Evolutionary conservation across 2,797 vertebrate genomes (phyloP), one percentile per base, ranked within the genome.

Genomic region (Acipenser oxyrinchus): DNA sequence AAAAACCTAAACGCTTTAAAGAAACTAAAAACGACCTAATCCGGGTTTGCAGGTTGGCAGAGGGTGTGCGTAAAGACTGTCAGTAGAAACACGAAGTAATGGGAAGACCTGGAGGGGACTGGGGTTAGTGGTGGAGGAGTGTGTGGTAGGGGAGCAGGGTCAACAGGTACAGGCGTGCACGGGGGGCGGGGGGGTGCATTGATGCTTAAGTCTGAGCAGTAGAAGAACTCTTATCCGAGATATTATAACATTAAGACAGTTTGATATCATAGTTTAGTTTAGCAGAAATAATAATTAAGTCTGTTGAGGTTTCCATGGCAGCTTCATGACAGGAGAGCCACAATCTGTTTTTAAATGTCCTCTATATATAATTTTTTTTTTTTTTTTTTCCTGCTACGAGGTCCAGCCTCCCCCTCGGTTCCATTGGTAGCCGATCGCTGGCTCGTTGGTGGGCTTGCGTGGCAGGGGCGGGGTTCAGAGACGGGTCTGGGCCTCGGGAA

Each of bases 401-500:
- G 78, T 79, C 78, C 76, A 77, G 76, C 77, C 77, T 76, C 67
- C 71, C 66, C 76, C 71, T 73, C 62, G 69, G 71, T 12, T 58
- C 58, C 61, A 63, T 49, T 5, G 48, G 23, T 7, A 55, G 51
- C 10, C 9, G 60, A 65, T 37, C 23, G 23, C 23, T 37, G 23
- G 23, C 23, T 37, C 23, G 23, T 37, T 37, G 23, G 23, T 37
- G 23, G 23, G 23, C 3, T 37, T 2, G 4, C 23, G 23, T 37
- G 1, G 23, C 23, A 37, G 23, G 23, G 4, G 23, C 23, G 23
- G 23, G 23, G 23, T 86, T 98, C 91, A 99, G 80, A 99, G 95
- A 71, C 97, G 92, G 68, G 97, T 99, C 89, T 99, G 97, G 72
- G 94, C 97, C 87, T 99, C 96, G 0, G 97, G 97, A 68, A 99